Base-by-base conservation (phyloP, 2,888 invertebrate genomes). In the Cataglyphis cursor region DNA sequence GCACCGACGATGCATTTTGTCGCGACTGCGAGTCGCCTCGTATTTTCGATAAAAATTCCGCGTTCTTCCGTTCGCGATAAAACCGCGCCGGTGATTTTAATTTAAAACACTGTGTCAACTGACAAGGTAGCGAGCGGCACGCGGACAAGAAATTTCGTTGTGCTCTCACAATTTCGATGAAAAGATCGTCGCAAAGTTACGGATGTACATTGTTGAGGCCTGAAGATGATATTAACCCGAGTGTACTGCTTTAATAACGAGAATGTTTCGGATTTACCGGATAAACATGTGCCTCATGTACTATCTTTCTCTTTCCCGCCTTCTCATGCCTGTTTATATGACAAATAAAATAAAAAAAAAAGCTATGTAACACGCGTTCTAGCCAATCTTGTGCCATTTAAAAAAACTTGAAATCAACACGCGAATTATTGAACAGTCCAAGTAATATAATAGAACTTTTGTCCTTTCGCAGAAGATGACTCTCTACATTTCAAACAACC, bases 401-500 rank as follows among this genome's bases (percentile, higher is more conserved):
- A 70, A 72, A 41, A 9, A 61, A 54, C 70, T 65, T 35, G 62
- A 31, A 65, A 59, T 62, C 73, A 31, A 44, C 48, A 68, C 65
- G 41, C 51, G 73, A 85, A 82, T 81, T 62, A 28, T 68, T 78
- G 57, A n/a, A 66, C 15, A 21, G 61, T 41, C 64, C 62, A 51
- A 81, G 83, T n/a, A n/a, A 73, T 51, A 73, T 41, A 65, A 76
- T 59, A 75, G 68, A 72, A 85, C 82, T 88, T 86, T 57, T 74
- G 44, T 28, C 35, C 31, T 38, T 68, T 38, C 35, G 44, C 48
- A 38, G 5, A 64, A 66, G 80, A 28, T 59, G 74, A 74, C 84
- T 89, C 65, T 21, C 59, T 82, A 81, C 75, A 85, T 85, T 81
- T 82, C 65, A 65, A 78, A 31, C 15, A 66, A 44, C 54, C 41